These are phyloP conservation scores for Ptiloglossa arizonensis DNA, from an alignment of 1,140 invertebrate genomes.

Conservation along the genomic window DNA sequence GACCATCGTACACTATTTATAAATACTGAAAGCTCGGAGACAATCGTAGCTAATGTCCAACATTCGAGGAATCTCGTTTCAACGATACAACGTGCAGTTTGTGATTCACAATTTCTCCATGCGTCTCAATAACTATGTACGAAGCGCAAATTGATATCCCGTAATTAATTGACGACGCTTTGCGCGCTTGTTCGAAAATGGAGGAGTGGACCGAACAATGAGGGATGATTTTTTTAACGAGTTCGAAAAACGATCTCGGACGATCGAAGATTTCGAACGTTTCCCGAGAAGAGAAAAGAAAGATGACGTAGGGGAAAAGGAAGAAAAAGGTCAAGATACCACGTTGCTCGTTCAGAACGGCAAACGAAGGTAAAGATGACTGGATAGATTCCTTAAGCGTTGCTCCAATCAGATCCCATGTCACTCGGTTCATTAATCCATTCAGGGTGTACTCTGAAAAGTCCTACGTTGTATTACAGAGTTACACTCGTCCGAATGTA, in stretches of 20 bases:
- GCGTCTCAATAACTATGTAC: no score
- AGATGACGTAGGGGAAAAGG: slow-evolving; percentile 45
- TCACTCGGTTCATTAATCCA: slow-evolving; percentile 77
- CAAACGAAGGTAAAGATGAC: slow-evolving; percentile 71
- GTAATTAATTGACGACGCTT: background rate
- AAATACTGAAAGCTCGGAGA: no score
- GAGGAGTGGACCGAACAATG: no score
- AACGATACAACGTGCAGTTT: no score
- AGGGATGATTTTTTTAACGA: slow-evolving; percentile 12
- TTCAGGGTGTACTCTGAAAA: slow-evolving; percentile 55
- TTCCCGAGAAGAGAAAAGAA: slow-evolving; percentile 25
- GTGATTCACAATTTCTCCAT: no score
- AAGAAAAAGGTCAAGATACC: slow-evolving; percentile 58
- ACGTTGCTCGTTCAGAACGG: slow-evolving; percentile 56
- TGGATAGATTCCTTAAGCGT: slow-evolving; percentile 73
- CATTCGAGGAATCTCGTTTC: no score
- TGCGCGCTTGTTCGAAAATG: no score
- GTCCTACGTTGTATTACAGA: slow-evolving; percentile 57
- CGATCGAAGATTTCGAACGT: slow-evolving; percentile 28
- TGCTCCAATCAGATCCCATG: slow-evolving; percentile 77
- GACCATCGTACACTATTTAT: no score
- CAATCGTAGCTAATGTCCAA: no score
- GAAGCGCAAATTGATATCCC: no score
- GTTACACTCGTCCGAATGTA: slow-evolving; percentile 54
- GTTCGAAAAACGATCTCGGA: slow-evolving; percentile 32